A percentile compares a stretch with the other conserved stretches of the same genome.
Evolutionary conservation across 2,888 invertebrate genomes (phyloP).

Genomic region (Unio delphinus): DNA sequence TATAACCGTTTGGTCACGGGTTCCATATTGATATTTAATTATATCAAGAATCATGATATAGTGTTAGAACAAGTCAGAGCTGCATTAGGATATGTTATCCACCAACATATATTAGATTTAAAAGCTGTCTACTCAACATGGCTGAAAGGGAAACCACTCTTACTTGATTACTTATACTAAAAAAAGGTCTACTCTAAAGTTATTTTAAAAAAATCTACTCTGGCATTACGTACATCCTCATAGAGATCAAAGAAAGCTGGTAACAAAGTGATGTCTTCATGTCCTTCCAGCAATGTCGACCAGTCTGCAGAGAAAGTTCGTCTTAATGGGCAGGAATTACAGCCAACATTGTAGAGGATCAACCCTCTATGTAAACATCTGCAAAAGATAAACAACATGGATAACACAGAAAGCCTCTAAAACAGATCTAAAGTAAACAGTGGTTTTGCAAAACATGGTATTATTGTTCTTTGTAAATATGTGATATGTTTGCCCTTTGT

Average conservation of each 20-base stretch:
- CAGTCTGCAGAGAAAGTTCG: conserved; percentile 86
- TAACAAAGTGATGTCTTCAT: conserved; percentile 76
- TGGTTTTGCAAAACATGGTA: no score
- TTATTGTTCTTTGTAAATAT: no score
- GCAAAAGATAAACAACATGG: conserved; percentile 11
- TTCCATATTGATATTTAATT: no score
- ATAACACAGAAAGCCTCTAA: not conserved
- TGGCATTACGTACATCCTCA: conserved; percentile 80
- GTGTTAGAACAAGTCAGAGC: no score
- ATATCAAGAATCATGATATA: no score
- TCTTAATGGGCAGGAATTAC: conserved; percentile 72
- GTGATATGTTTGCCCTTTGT: no score
- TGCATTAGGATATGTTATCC: no score
- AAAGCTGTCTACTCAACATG: not conserved
- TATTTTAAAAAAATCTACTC: conserved; percentile 10
- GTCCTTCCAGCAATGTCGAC: conserved; percentile 76
- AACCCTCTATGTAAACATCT: conserved; percentile 73
- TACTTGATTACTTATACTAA: not conserved
- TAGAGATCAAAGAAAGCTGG: conserved; percentile 94
- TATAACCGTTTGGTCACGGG: no score
- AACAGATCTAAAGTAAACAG: no score
- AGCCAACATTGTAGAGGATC: conserved; percentile 83
- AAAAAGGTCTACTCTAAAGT: not conserved
- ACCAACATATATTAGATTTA: no score
- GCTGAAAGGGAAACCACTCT: not conserved